A percentile compares a stretch with the other conserved stretches of the same genome.
Conservation (phyloP, 2,113 vertebrate species). For the Albula glossodonta region DNA sequence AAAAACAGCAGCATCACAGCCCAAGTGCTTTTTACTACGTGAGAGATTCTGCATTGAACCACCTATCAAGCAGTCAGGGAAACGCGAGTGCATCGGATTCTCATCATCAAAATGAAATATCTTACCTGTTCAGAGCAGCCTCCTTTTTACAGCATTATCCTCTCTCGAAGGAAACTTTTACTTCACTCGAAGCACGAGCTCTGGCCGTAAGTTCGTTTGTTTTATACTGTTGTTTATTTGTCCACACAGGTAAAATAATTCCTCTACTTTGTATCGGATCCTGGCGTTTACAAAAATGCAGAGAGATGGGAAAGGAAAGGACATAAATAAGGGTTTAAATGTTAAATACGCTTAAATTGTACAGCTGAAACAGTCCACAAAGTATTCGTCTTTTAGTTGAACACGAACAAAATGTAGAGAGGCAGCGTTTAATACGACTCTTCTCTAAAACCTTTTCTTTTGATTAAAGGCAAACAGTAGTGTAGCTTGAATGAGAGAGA, state of each 20-base stretch:
- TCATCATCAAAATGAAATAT: constrained; percentile 23
- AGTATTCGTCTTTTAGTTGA: constrained; percentile 2
- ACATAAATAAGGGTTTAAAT: constrained; percentile 15
- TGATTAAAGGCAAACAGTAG: constrained; percentile 46
- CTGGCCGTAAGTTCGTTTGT: constrained; percentile 44
- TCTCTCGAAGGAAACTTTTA: constrained; percentile 67
- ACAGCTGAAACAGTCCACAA: constrained; percentile 16
- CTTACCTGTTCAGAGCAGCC: constrained; percentile 66
- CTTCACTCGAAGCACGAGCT: constrained; percentile 37
- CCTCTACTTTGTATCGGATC: constrained; percentile 21
- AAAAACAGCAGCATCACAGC: neutral
- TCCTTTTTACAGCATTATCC: constrained; percentile 58
- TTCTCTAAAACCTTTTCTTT: constrained; percentile 32
- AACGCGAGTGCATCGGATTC: constrained; percentile 28
- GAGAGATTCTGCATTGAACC: constrained; percentile 21
- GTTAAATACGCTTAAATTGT: constrained; percentile 4
- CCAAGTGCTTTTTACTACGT: neutral
- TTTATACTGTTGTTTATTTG: constrained; percentile 57
- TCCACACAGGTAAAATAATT: constrained; percentile 30
- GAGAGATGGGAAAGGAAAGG: neutral
- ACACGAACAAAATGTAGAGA: constrained; percentile 27
- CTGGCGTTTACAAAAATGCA: constrained; percentile 32
- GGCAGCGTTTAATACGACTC: neutral
- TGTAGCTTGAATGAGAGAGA: constrained; percentile 49
- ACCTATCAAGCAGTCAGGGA: constrained; percentile 26